Base-by-base conservation (phyloP, 2,888 invertebrate species). In the Lutraria lutraria region DNA sequence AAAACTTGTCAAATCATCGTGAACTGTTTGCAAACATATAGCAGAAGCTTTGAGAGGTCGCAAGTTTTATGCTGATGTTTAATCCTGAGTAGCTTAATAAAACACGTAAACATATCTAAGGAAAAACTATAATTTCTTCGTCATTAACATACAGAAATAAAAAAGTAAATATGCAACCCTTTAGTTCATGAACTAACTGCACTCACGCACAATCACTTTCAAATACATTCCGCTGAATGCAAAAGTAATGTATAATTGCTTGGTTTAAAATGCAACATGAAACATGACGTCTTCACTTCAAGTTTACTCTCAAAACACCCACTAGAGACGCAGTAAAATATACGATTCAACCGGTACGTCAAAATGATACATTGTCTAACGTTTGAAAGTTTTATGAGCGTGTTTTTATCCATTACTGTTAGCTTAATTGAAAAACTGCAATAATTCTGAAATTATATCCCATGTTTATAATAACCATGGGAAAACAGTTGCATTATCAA, bases 401-500 rank as follows among this genome's bases (percentile, higher is more conserved):
- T 25, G 0, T 13, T 68, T n/a, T n/a, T 68, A 25, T 68, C n/a
- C n/a, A 68, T 68, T 68, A 68, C 63, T 68, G 63, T 68, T 68
- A 68, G 2, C 63, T n/a, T 25, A n/a, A 25, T 25, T 25, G 63
- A 25, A 68, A 12, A 25, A 21, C n/a, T n/a, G 63, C 63, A 68
- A 25, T 68, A n/a, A 68, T 68, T n/a, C 12, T 68, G 63, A 21
- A 68, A 12, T 68, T n/a, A n/a, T 25, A n/a, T 68, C 3, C 63
- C 25, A 25, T 25, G 63, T 68, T 60, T 68, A 68, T 68, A 25
- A 68, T 25, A 10, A 13, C n/a, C n/a, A 8, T 68, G 63, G 63
- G 63, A 68, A n/a, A 68, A 68, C 63, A 68, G 63, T 68, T 68
- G 63, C 63, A 68, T 68, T 68, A 68, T n/a, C 63, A 68, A 68